Conservation (phyloP, 2,797 vertebrate genomes). For the Chiloscyllium punctatum region DNA sequence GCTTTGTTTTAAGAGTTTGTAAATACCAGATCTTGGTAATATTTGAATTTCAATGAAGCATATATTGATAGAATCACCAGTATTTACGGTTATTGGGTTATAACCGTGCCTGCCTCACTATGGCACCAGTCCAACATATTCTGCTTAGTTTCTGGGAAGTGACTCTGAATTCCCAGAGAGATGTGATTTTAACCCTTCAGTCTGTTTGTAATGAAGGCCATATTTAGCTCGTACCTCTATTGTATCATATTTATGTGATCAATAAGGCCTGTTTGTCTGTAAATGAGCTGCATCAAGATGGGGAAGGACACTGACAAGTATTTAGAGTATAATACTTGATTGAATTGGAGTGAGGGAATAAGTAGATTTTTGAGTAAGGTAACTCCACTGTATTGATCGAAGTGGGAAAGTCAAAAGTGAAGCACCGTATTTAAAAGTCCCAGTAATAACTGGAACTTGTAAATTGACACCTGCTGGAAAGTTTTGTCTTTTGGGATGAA, state of each 20-base stretch:
- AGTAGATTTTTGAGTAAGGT: neutral
- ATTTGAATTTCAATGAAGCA: neutral
- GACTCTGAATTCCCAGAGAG: neutral
- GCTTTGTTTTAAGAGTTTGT: neutral
- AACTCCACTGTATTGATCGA: neutral
- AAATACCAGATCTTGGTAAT: neutral
- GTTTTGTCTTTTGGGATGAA: neutral
- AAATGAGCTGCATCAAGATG: neutral
- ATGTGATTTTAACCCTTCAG: neutral
- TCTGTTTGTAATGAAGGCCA: neutral
- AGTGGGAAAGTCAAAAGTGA: no score
- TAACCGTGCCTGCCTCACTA: neutral
- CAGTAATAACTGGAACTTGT: neutral
- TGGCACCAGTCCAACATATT: neutral
- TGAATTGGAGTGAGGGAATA: neutral
- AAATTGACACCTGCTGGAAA: neutral
- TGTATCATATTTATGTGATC: neutral
- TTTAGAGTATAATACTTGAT: neutral
- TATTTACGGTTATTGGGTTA: neutral
- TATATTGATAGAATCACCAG: slow-evolving; percentile 3
- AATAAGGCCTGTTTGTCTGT: neutral
- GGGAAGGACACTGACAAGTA: neutral
- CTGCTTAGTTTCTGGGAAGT: slow-evolving; percentile 16
- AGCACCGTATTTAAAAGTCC: neutral
- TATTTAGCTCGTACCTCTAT: slow-evolving; percentile 9